Conservation (phyloP, 2,797 vertebrate species). For the Hydrophis major region DNA sequence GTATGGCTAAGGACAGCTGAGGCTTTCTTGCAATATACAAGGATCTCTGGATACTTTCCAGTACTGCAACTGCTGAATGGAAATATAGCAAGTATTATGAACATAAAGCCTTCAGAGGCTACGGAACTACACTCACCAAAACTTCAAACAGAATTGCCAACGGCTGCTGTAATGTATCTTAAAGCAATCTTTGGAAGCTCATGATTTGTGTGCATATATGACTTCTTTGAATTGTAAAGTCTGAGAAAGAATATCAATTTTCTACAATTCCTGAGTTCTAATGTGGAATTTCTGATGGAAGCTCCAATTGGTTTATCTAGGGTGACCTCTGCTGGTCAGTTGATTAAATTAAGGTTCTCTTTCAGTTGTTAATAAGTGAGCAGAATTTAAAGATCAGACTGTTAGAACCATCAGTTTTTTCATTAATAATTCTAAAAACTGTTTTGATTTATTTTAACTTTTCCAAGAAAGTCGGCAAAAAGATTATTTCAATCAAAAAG, state of each 20-base stretch:
- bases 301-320: not conserved
- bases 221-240: not conserved
- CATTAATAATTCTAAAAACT: not conserved
- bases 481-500: not conserved
- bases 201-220: not conserved
- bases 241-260: not conserved
- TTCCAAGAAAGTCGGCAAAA: not conserved
- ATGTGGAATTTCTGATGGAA: not conserved
- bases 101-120: not conserved
- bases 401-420: not conserved
- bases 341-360: not conserved
- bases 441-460: constrained; percentile 10
- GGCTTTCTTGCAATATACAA: too few species aligned
- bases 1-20: not conserved
- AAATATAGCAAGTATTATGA: not conserved
- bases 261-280: not conserved
- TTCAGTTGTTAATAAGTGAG: not conserved
- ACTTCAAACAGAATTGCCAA: not conserved
- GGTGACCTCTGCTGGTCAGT: not conserved
- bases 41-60: not conserved
- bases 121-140: not conserved
- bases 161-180: not conserved
- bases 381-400: not conserved
- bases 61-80: not conserved
- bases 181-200: not conserved